Evolutionary conservation across 2,113 vertebrate genomes (phyloP).

Genomic region (Ptychochromis oligacanthus): DNA sequence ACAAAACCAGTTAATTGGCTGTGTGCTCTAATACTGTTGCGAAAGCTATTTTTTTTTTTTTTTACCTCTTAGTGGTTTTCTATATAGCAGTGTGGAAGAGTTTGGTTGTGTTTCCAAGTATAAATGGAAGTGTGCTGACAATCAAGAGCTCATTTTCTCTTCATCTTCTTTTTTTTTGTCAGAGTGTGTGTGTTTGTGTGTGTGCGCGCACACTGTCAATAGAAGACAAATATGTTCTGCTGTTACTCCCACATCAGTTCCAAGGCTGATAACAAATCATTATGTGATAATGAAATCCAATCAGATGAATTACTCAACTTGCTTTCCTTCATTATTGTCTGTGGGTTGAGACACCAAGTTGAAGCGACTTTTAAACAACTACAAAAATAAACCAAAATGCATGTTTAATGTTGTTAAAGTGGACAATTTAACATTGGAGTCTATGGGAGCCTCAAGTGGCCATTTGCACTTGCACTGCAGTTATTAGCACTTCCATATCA

Average conservation of each 20-base stretch:
- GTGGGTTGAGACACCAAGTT: background rate
- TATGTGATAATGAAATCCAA: conserved; percentile 6
- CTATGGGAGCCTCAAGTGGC: background rate
- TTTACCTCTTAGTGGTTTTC: conserved; percentile 30
- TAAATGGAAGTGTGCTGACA: conserved; percentile 19
- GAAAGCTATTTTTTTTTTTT: conserved; percentile 46
- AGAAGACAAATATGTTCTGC: conserved; percentile 12
- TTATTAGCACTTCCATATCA: no score
- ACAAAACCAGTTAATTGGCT: conserved; percentile 52
- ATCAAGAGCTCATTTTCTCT: conserved; percentile 6
- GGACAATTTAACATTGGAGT: no score
- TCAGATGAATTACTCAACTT: conserved; percentile 5
- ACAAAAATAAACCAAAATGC: background rate
- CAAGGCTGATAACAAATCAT: conserved; percentile 11
- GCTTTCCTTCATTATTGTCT: background rate
- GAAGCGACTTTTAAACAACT: background rate
- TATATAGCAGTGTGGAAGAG: conserved; percentile 15
- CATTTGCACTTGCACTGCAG: rapidly evolving
- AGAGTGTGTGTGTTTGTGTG: rapidly evolving
- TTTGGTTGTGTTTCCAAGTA: conserved; percentile 22
- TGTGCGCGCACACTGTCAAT: rapidly evolving
- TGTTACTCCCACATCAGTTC: conserved; percentile 18
- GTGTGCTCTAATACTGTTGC: conserved; percentile 15
- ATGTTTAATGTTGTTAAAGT: no score
- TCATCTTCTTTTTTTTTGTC: background rate